Conservation (phyloP, 2,113 vertebrate genomes). For the Peromyscus polionotus region DNA sequence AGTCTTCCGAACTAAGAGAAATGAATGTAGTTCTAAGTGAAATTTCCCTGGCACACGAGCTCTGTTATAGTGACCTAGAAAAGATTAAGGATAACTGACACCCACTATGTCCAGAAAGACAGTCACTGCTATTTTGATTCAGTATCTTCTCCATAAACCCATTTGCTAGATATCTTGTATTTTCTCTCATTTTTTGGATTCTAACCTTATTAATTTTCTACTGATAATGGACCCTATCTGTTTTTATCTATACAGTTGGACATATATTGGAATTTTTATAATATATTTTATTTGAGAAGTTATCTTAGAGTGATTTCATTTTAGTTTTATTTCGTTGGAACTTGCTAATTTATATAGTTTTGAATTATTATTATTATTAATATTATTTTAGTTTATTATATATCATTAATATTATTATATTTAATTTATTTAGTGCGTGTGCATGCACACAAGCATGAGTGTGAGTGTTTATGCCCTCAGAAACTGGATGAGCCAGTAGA, state of each 20-base stretch:
- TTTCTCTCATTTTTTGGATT: background rate
- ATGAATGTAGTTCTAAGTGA: background rate
- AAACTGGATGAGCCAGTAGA: too few relatives aligned
- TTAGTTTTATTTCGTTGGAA: constrained; percentile 5
- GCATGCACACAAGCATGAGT: background rate
- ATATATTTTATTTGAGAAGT: background rate
- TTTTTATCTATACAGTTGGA: background rate
- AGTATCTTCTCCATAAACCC: background rate
- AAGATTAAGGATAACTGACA: background rate
- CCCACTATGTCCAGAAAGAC: background rate
- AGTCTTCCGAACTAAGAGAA: background rate
- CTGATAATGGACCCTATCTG: background rate
- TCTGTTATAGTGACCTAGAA: background rate
- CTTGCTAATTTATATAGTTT: background rate
- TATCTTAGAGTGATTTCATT: background rate
- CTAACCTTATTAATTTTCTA: background rate
- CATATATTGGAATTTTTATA: background rate
- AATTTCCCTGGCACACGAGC: background rate
- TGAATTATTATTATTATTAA: background rate
- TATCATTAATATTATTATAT: too few relatives aligned
- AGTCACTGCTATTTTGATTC: background rate
- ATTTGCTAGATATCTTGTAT: background rate
- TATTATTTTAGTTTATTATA: background rate
- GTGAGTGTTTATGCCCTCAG: too few relatives aligned
- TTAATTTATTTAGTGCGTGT: background rate